Evolutionary conservation across 2,888 invertebrate genomes (phyloP), one percentile per base, ranked within the genome.

Genomic region (Chaetogeoica ovagalla): DNA sequence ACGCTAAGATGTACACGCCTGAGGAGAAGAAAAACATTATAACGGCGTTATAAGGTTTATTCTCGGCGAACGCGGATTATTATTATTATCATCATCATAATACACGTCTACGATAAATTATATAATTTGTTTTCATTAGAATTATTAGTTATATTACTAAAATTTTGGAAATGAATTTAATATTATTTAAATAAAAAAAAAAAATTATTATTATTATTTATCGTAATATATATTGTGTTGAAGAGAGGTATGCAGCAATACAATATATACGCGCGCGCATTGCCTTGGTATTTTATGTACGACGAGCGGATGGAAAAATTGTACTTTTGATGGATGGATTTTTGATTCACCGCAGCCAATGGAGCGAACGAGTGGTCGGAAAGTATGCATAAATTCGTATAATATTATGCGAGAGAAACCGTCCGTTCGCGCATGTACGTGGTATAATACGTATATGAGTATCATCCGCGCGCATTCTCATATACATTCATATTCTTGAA

Each of bases 1-100:
- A 91, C 81, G 89, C 90, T 83, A 91, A 87, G 82, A 90, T 88
- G 86, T 89, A 91, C 65, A 88, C 87, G 84, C 90, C 91, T 91
- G 6, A 43, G 9, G 9, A 43, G 6, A 43, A 43, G 8, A 43
- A 43, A 59, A 81, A 71, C 11, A 13, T 48, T n/a, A 75, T 5
- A 57, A 30, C 37, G 63, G 55, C n/a, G 65, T 17, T n/a, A 15
- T 48, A 48, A 13, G 11, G 11, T 11, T 13, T 7, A 48, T 48
- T 48, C 48, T 11, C 13, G 48, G 13, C 15, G 3, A 1, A 13
- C 13, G 15, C 48, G 48, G 6, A 43, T 9, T 43, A 43, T 43
- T 43, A 43, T n/a, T n/a, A 39, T 39, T 39, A 39, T 39, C n/a
- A n/a, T n/a, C n/a, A 39, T 39, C 11, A 8, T 48, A 48, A 13